phyloP scores from a whole-genome alignment of 2,888 invertebrate genomes.

The Nemapogon koenigi region DNA sequence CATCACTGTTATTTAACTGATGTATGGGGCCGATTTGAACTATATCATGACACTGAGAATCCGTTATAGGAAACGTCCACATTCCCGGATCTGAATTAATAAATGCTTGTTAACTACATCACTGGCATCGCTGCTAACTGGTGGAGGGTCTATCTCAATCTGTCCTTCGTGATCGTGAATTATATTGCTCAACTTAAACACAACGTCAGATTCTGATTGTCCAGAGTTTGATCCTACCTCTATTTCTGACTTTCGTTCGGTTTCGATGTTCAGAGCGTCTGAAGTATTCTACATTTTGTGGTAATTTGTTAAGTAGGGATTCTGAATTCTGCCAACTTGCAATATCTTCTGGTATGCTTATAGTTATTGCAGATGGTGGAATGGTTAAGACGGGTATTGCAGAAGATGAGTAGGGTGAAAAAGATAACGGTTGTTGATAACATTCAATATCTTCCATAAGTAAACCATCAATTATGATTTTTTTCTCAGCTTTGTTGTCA shows the following conservation, averaged over 20 bases:
- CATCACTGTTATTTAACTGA: conserved; percentile 6
- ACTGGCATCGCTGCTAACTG: conserved; percentile 12
- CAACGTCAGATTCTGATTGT: too few relatives aligned
- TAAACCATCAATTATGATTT: not conserved
- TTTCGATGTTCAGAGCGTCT: conserved; percentile 7
- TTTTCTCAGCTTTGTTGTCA: too few relatives aligned
- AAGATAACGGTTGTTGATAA: not conserved
- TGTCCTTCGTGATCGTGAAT: conserved; percentile 14
- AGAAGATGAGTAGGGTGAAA: not conserved
- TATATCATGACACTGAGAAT: conserved; percentile 13
- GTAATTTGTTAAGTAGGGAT: too few relatives aligned
- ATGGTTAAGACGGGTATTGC: not conserved
- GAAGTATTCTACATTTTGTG: conserved; percentile 6
- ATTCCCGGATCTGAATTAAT: conserved; percentile 13
- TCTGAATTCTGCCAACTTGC: not conserved
- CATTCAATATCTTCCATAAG: not conserved
- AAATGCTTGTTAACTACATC: conserved; percentile 12
- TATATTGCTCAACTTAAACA: conserved; percentile 14
- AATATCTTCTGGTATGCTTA: not conserved
- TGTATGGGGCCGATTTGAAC: conserved; percentile 11
- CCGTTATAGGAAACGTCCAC: conserved; percentile 15
- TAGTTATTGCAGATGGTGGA: not conserved
- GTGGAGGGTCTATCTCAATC: conserved; percentile 13
- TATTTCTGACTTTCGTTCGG: conserved; percentile 6
- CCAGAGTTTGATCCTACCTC: conserved; percentile 12